Percentiles rank a stretch among this genome's conserved stretches.
Conservation (phyloP, 2,797 vertebrate species). For the Lates japonicus region DNA sequence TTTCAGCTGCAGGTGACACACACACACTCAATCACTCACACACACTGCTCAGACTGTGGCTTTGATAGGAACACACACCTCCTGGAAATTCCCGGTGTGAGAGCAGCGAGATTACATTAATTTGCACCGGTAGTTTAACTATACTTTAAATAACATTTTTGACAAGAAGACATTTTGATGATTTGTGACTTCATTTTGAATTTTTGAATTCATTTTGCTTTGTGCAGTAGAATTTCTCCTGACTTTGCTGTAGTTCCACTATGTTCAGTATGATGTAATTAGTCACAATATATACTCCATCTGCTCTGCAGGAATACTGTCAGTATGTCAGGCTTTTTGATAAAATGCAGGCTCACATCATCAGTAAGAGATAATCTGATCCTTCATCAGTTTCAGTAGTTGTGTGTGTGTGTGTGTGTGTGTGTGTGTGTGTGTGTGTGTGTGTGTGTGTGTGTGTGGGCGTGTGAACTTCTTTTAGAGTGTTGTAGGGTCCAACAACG, state of each 20-base stretch:
- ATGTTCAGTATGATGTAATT: neutral
- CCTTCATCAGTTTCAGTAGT: neutral
- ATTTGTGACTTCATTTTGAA: neutral
- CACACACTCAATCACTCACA: neutral
- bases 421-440: neutral
- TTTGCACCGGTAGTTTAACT: conserved; percentile 8
- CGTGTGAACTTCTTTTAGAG: too few species aligned
- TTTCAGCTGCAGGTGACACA: conserved; percentile 50
- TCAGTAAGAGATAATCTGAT: neutral
- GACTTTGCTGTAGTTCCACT: neutral
- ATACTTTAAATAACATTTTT: neutral
- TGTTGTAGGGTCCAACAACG: too few species aligned
- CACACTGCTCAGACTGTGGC: conserved; percentile 14
- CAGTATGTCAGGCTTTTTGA: conserved; percentile 20
- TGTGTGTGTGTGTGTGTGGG: too few species aligned
- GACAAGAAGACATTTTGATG: neutral
- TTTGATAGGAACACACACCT: conserved; percentile 25
- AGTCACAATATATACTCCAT: neutral
- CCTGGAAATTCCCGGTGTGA: conserved; percentile 49
- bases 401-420: neutral
- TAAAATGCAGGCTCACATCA: neutral
- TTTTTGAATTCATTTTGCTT: neutral
- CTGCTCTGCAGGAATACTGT: neutral
- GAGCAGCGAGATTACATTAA: neutral
- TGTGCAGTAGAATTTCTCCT: neutral